phyloP scores from a whole-genome alignment of 2,113 vertebrate species.

The Taxidea taxus region DNA sequence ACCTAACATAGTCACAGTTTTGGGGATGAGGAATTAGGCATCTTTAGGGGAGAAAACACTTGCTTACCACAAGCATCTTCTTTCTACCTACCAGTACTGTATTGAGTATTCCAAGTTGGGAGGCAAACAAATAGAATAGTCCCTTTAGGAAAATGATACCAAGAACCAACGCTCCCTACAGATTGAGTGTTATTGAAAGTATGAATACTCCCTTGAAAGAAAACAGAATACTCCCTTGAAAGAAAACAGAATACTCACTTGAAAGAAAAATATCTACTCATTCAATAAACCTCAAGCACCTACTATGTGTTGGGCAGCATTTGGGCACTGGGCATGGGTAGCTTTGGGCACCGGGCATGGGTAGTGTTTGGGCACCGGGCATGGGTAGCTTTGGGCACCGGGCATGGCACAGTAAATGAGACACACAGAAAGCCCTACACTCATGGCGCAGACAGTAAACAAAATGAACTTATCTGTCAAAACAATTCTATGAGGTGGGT shows the following conservation, averaged over 20 bases:
- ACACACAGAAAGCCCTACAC: background rate
- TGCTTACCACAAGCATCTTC: background rate
- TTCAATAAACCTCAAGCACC: background rate
- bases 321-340: background rate
- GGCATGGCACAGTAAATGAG: background rate
- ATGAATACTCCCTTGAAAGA: background rate
- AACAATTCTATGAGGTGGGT: background rate
- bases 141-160: background rate
- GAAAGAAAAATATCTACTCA: background rate
- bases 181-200: background rate
- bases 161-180: background rate
- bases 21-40: accelerated
- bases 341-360: background rate
- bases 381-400: background rate
- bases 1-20: background rate
- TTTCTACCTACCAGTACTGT: background rate
- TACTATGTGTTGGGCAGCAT: background rate
- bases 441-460: background rate
- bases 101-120: background rate
- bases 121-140: background rate
- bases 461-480: background rate
- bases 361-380: background rate
- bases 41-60: background rate
- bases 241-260: background rate
- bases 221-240: background rate